Evolutionary conservation across 2,113 vertebrate genomes (phyloP).

Genomic region (Pangasianodon gigas): DNA sequence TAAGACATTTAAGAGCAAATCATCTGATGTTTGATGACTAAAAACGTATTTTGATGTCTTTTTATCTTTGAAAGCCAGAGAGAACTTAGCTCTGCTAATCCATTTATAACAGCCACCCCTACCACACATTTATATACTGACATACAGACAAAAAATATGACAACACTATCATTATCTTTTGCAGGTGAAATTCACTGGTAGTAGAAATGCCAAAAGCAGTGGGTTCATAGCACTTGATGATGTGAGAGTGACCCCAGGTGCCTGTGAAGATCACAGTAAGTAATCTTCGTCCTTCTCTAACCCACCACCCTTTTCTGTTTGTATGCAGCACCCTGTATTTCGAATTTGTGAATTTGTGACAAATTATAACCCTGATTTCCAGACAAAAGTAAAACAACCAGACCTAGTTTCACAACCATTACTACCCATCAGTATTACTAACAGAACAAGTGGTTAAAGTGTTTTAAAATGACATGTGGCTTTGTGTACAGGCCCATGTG

Average conservation of each 20-base stretch:
- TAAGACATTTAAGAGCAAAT: neutral
- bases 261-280: constrained; percentile 64
- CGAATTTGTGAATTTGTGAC: neutral
- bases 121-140: neutral
- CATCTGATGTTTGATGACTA: neutral
- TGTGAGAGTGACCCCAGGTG: constrained; percentile 66
- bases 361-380: neutral
- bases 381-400: neutral
- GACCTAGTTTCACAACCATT: neutral
- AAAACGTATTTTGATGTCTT: neutral
- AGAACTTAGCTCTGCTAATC: neutral
- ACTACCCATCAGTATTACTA: too few relatives aligned
- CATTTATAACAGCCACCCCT: neutral
- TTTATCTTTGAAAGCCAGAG: neutral
- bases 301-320: neutral
- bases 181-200: constrained; percentile 68
- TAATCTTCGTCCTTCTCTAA: neutral
- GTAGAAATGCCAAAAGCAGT: constrained; percentile 55
- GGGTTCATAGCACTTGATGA: constrained; percentile 77
- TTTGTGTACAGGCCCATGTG: constrained; percentile 62
- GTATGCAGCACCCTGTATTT: neutral
- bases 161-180: neutral
- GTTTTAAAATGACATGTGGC: neutral
- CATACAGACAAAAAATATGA: neutral
- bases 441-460: neutral